Evolutionary conservation across 2,888 invertebrate species (phyloP), one percentile per base, ranked within the genome.

Genomic region (Heterodera filipjevi): DNA sequence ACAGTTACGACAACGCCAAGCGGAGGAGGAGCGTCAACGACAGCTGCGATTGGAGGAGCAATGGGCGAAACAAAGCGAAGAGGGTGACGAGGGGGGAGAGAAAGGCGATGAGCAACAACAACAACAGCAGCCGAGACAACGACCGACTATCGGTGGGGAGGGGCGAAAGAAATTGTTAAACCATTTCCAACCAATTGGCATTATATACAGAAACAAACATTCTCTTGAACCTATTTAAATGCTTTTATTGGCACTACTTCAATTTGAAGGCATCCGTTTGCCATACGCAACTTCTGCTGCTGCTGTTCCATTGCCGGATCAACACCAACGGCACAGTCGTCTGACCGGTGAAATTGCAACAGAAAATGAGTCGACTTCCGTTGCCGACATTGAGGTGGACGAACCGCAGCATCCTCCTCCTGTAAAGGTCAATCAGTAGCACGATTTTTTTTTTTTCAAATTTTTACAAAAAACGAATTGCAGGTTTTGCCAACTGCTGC

Each of bases 91-190:
- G 35, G 66, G 19, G 16, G 78, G 22, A 33, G 71, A 49, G 16
- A 19, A 19, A 49, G 49, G 27, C 59, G 59, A 59, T 27, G 59
- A 59, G 27, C 10, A n/a, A 59, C n/a, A 59, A 27, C 59, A 22
- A 22, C 53, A 53, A 53, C 59, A 59, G 27, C 59, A 59, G 93
- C 95, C 2, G 95, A 93, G 93, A 99, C 93, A 90, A 96, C 95
- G 71, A 93, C 93, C 88, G 98, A 91, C 91, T 97, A 92, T 89
- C 95, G 94, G 86, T 96, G 95, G 27, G 27, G 19, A 16, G 46
- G 46, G 46, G 46, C 2, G 46, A 14, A 16, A 16, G 46, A 16
- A 49, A 49, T 19, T 49, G 19, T 49, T 44, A 10, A 44, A 12
- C 8, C 8, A 44, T 10, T 44, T 8, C 12, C 12, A 12, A 16